These are phyloP conservation scores for Astropecten irregularis DNA, from an alignment of 53 echinoderm and acorn worm genomes.

Conservation along the genomic window DNA sequence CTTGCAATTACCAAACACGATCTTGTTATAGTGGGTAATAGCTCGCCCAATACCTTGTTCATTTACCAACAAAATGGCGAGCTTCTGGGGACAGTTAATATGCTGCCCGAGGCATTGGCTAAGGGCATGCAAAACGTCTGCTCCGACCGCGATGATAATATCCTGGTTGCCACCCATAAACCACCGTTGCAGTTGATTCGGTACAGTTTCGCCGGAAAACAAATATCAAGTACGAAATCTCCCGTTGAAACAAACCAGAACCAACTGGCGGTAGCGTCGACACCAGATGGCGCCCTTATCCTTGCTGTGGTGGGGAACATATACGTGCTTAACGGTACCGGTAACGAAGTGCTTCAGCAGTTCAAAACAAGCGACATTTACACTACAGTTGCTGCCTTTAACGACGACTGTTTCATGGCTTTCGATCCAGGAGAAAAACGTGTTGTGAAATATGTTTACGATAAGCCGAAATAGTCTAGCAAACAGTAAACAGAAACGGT, in stretches of 20 bases:
- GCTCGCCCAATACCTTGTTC: neutral
- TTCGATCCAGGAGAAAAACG: conserved; percentile 12
- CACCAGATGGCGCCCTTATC: neutral
- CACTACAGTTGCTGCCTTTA: neutral
- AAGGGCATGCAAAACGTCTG: conserved; percentile 26
- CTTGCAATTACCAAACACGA: neutral
- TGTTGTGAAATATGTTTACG: conserved; percentile 1
- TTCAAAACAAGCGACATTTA: neutral
- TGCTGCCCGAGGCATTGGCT: neutral
- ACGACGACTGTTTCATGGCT: conserved; percentile 3
- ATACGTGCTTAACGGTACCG: neutral
- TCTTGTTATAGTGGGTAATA: conserved; percentile 12
- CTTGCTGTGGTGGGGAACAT: neutral
- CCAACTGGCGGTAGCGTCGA: conserved; percentile 7
- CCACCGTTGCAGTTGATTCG: neutral
- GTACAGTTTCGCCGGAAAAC: neutral
- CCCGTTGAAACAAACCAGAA: neutral
- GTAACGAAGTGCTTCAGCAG: neutral
- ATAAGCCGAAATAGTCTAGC: neutral
- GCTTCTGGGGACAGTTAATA: neutral
- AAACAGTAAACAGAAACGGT: too few species aligned
- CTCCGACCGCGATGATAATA: neutral
- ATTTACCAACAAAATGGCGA: neutral
- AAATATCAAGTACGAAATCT: neutral
- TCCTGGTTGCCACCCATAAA: conserved; percentile 1